Evolutionary conservation across 2,113 vertebrate species (phyloP).

Genomic region (Amphiprion percula): DNA sequence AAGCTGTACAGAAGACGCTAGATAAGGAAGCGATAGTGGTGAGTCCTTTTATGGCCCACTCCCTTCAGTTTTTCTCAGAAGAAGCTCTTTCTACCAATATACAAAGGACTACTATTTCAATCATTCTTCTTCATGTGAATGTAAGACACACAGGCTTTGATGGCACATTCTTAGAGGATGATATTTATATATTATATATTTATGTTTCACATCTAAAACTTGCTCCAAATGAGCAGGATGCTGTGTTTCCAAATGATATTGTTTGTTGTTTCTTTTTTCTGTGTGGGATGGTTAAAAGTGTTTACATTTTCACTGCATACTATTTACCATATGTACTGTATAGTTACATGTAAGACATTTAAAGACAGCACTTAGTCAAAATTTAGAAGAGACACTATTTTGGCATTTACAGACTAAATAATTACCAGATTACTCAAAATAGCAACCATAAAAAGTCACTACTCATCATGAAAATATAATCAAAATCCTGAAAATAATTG

Average conservation of each 20-base stretch:
- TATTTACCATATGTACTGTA: too few relatives aligned
- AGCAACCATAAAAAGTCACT: too few relatives aligned
- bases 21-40: slow-evolving; percentile 48
- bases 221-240: slow-evolving; percentile 57
- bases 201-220: slow-evolving; percentile 43
- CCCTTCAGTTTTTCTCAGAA: slow-evolving; percentile 56
- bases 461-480: too few relatives aligned
- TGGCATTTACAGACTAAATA: too few relatives aligned
- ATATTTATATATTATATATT: slow-evolving; percentile 67
- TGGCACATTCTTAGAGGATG: slow-evolving; percentile 66
- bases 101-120: slow-evolving; percentile 73
- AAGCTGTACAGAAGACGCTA: slow-evolving; percentile 54
- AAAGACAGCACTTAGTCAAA: too few relatives aligned
- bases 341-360: too few relatives aligned
- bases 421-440: too few relatives aligned
- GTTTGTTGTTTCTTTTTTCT: background rate
- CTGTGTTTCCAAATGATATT: slow-evolving; percentile 7
- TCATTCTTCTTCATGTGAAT: slow-evolving; percentile 69
- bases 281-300: background rate
- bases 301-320: too few relatives aligned
- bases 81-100: slow-evolving; percentile 65
- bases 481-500: too few relatives aligned
- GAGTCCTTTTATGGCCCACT: slow-evolving; percentile 54
- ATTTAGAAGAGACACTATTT: too few relatives aligned
- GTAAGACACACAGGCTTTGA: slow-evolving; percentile 73